Evolutionary conservation across 1,140 invertebrate species (phyloP), one percentile per base, ranked within the genome.

Genomic region (Manduca sexta): DNA sequence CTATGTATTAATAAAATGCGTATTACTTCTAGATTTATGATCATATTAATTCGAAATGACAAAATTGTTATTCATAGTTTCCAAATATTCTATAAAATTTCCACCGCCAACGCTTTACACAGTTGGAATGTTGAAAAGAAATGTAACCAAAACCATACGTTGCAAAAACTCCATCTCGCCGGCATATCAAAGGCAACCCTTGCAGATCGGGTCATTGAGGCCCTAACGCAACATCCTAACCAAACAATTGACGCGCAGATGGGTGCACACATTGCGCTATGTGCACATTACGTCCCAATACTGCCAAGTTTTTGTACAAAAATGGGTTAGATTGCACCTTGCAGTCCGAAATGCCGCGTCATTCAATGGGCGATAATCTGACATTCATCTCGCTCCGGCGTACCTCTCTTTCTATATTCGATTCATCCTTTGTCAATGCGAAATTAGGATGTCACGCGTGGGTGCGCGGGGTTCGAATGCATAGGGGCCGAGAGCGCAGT

Each of bases 311-410:
- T 77, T 74, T 71, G 69, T 65, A 62, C 75, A 76, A 76, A 80
- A 84, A 81, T 78, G 75, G 75, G 74, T 81, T 79, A 69, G 40
- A 39, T 49, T 64, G 64, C 80, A 84, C 80, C 80, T 84, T 84
- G 77, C 77, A 39, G 52, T 48, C 45, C 58, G 40, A 66, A 65
- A 67, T 70, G 62, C 61, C 39, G 54, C 64, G 57, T 67, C 66
- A 72, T 66, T 41, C 47, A 76, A 71, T 70, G 46, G 60, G 15
- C 57, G 40, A 48, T 77, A 79, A 75, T 79, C 71, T 71, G 53
- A 45, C 21, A 30, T 49, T 43, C 52, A 56, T 71, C 62, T 56
- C 67, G 17, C 65, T 75, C 64, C 49, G 43, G 46, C 39, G 33
- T 44, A 60, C 33, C 52, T 58, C 48, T 57, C 41, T 72, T 59